Evolutionary conservation across 2,113 vertebrate species (phyloP).

Genomic region (Morone saxatilis): DNA sequence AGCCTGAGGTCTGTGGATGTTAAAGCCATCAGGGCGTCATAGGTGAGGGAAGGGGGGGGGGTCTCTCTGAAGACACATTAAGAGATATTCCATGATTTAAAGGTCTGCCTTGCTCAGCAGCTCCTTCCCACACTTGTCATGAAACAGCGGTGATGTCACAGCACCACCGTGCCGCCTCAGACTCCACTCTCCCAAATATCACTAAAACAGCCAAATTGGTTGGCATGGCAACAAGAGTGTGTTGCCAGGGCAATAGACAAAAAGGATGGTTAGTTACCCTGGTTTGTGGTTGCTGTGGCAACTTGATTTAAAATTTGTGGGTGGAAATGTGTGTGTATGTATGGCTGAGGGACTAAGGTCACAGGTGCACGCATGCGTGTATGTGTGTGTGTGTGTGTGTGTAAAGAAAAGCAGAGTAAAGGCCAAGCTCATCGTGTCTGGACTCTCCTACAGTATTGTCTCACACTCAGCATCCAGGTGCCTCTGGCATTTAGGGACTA

Average conservation of each 20-base stretch:
- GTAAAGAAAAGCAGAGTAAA: conserved; percentile 30
- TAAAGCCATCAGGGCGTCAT: conserved; percentile 77
- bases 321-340: background rate
- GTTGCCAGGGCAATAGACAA: conserved; percentile 28
- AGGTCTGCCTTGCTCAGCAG: conserved; percentile 71
- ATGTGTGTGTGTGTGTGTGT: conserved; percentile 4
- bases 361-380: conserved; percentile 47
- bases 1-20: conserved; percentile 72
- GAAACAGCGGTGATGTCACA: conserved; percentile 80
- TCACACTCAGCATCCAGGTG: conserved; percentile 70
- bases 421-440: conserved; percentile 47
- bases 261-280: conserved; percentile 25
- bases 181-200: conserved; percentile 60
- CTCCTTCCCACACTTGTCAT: conserved; percentile 74
- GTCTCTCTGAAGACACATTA: conserved; percentile 78
- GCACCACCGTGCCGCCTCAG: conserved; percentile 37
- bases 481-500: conserved; percentile 61
- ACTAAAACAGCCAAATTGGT: conserved; percentile 62
- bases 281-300: conserved; percentile 26
- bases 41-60: conserved; percentile 59
- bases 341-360: conserved; percentile 35
- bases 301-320: conserved; percentile 40
- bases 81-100: conserved; percentile 77
- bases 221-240: conserved; percentile 61
- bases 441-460: conserved; percentile 58